Evolutionary conservation across 2,797 vertebrate genomes (phyloP).

Genomic region (Varecia variegata): DNA sequence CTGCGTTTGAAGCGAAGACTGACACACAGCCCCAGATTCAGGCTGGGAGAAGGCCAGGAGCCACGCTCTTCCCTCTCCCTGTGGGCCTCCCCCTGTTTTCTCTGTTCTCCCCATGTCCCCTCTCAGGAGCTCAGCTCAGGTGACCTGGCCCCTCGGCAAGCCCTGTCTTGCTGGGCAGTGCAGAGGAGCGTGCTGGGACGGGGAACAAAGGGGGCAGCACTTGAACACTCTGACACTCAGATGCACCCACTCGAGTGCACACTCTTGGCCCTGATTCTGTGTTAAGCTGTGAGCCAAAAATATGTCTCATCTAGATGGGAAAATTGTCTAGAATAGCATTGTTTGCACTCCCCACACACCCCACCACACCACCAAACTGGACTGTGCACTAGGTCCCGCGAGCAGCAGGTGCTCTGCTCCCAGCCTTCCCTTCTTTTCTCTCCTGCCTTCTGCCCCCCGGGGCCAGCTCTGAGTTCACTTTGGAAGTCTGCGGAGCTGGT

Average conservation of each 20-base stretch:
- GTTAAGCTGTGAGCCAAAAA: slow-evolving; percentile 40
- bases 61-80: not conserved
- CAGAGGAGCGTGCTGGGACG: not conserved
- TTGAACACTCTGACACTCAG: not conserved
- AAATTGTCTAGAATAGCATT: slow-evolving; percentile 7
- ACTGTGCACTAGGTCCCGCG: not conserved
- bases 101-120: not conserved
- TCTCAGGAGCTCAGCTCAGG: not conserved
- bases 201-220: not conserved
- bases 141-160: not conserved
- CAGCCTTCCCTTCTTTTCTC: not conserved
- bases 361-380: not conserved
- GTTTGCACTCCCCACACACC: not conserved
- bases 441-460: not conserved
- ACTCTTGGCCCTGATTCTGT: slow-evolving; percentile 4
- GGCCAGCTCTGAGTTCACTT: not conserved
- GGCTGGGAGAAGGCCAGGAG: not conserved
- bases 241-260: not conserved
- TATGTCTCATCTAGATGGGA: not conserved
- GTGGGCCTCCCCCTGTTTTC: not conserved
- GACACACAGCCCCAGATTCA: slow-evolving; percentile 37
- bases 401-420: not conserved
- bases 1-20: not conserved
- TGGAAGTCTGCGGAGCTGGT: not conserved
- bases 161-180: not conserved